Conservation (phyloP, 64 coral and sea anemone species). For the Platygyra sinensis region DNA sequence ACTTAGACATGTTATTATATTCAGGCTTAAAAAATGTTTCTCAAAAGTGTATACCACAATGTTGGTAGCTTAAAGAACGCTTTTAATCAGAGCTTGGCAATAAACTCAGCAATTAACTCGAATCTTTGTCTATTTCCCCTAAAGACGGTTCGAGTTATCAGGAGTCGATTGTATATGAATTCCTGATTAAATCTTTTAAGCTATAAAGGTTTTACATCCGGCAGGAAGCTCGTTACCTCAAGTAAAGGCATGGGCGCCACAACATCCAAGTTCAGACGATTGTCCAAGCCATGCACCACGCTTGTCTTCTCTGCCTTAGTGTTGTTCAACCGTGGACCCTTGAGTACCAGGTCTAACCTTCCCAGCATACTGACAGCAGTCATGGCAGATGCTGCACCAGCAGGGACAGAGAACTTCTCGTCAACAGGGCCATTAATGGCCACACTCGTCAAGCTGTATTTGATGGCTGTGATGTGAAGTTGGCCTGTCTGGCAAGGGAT, state of each 20-base stretch:
- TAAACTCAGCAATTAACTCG: too few relatives aligned
- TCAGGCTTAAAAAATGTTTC: too few relatives aligned
- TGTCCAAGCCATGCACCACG: conserved; percentile 73
- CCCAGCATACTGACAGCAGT: conserved; percentile 86
- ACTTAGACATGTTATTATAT: too few relatives aligned
- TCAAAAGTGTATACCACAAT: too few relatives aligned
- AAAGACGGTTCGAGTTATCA: too few relatives aligned
- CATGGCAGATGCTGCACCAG: conserved; percentile 58
- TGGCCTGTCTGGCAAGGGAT: conserved; percentile 68
- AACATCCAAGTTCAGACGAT: conserved; percentile 77
- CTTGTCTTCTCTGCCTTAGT: conserved; percentile 87
- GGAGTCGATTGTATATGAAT: too few relatives aligned
- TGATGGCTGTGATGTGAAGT: conserved; percentile 86
- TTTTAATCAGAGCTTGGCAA: too few relatives aligned
- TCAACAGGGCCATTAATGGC: conserved; percentile 87
- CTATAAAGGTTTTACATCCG: background rate
- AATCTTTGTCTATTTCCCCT: too few relatives aligned
- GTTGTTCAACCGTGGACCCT: conserved; percentile 81
- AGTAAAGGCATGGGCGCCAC: conserved; percentile 82
- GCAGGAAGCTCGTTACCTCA: conserved; percentile 47
- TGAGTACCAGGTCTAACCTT: conserved; percentile 65
- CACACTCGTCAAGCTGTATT: conserved; percentile 88
- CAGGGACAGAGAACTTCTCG: conserved; percentile 45
- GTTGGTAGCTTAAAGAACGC: too few relatives aligned
- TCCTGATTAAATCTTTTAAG: background rate